Evolutionary conservation across 2,113 vertebrate genomes (phyloP), one percentile per base, ranked within the genome.

Genomic region (Edolisoma coerulescens): DNA sequence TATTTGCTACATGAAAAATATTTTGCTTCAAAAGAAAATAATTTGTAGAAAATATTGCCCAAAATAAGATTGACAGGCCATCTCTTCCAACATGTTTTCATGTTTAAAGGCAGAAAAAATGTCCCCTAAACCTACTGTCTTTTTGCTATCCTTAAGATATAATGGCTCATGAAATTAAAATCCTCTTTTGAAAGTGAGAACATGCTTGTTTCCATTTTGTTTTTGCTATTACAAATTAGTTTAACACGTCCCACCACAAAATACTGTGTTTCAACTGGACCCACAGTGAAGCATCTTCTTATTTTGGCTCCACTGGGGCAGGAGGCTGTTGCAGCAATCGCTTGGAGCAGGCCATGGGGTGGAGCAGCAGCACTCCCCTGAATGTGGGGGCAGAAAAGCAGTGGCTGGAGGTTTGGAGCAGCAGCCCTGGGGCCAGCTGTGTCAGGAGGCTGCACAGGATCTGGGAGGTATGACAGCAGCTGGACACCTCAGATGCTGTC

Each of bases 301-400:
- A 4, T 52, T 82, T 92, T 39, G 60, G 5, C 27, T 63, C 10
- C 21, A 0, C 5, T 6, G 59, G 11, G 24, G 39, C 24, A 37
- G 57, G 52, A 53, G 33, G 3, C 33, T 54, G 41, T 3, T 6
- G 45, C 17, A 65, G n/a, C 13, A 26, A 2, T 10, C 2, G 1
- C 22, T 22, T 3, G 10, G 59, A 52, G 63, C 68, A 69, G 59
- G 33, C 44, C 12, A 10, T 2, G n/a, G 12, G 13, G 10, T 20
- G 44, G 14, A 90, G 20, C 45, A 15, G 41, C 70, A 47, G n/a
- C 61, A 8, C 50, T 41, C 3, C 22, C 70, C 7, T 11, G 42
- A 30, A 24, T 5, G 12, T 0, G 1, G 56, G 20, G 12, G 22
- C 32, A 76, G 33, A 6, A 20, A 22, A 37, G 16, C 5, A 1